Evolutionary conservation across 2,797 vertebrate genomes (phyloP), one percentile per base, ranked within the genome.

Genomic region (Centroberyx gerrardi): DNA sequence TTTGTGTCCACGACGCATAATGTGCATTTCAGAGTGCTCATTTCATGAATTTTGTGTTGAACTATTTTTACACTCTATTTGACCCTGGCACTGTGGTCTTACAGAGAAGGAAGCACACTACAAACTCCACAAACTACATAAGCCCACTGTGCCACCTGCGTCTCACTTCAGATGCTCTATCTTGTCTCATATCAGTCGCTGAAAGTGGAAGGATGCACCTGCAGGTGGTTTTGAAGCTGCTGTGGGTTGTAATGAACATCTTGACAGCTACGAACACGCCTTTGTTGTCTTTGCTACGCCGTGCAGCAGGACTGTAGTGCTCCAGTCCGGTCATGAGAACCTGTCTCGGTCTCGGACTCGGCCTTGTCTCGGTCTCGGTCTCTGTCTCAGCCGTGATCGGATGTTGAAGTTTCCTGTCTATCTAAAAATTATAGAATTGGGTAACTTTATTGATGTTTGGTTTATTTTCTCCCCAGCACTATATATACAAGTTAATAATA

Each of bases 151-250:
- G 71, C 86, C 91, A 90, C 81, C 90, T 92, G 90, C 83, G 62
- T 78, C 78, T 85, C 81, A 63, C 82, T 75, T 56, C 58, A 55
- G 72, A 65, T 74, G 72, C 73, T 58, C 56, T 55, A 54, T 76
- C 84, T 86, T 79, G 18, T 56, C 61, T 80, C 78, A 82, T 67
- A 87, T 88, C 88, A 68, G 82, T 86, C 87, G 83, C 84, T 78
- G 40, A 78, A 62, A 70, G 82, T 69, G 76, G 81, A 87, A 87
- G 89, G 87, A 86, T 87, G 87, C 88, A 91, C 84, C 87, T 91
- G 88, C 92, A 91, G 87, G 84, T 86, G 85, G 72, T 75, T 87
- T 70, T 72, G 80, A 82, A 83, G 85, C 85, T 84, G 84, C 63
- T 84, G 80, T 72, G 85, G 85, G 73, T 71, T 74, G 83, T 81